These are phyloP conservation scores for Cygnus buccinator DNA, from an alignment of 2,113 vertebrate species.

Conservation along the genomic window DNA sequence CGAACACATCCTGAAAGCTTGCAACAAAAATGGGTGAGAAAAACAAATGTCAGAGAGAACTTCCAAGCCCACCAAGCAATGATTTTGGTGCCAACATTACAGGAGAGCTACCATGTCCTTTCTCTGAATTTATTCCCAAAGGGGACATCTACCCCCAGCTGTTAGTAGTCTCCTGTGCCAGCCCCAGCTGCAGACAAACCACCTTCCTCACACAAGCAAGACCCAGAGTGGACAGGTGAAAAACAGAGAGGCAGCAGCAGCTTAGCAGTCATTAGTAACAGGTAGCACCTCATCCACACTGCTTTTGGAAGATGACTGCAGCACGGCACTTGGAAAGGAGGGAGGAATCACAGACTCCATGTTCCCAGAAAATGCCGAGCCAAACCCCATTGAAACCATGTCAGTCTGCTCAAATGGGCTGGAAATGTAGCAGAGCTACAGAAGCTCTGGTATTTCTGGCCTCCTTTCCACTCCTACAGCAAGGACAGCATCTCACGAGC, in stretches of 20 bases:
- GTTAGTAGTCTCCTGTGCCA: not conserved
- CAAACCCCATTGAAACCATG: not conserved
- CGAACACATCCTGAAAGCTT: not conserved
- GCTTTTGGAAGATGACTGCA: not conserved
- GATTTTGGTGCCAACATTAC: not conserved
- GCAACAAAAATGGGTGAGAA: rapidly evolving
- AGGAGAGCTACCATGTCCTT: rapidly evolving
- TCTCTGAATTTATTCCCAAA: not conserved
- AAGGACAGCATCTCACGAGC: not conserved
- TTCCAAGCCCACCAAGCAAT: not conserved
- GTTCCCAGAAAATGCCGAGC: not conserved
- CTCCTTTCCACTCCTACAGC: not conserved
- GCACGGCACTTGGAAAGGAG: not conserved
- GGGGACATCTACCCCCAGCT: not conserved
- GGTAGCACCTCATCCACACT: rapidly evolving
- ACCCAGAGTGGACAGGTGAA: not conserved
- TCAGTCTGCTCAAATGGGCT: not conserved
- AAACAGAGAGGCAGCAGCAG: not conserved
- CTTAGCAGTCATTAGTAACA: not conserved
- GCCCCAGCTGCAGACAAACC: not conserved
- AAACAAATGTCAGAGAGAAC: not conserved
- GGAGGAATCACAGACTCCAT: not conserved
- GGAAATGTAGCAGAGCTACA: not conserved
- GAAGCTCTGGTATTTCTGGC: not conserved
- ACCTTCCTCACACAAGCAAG: not conserved